These are phyloP conservation scores for Acipenser ruthenus DNA, from an alignment of 2,797 vertebrate species.

Conservation along the genomic window DNA sequence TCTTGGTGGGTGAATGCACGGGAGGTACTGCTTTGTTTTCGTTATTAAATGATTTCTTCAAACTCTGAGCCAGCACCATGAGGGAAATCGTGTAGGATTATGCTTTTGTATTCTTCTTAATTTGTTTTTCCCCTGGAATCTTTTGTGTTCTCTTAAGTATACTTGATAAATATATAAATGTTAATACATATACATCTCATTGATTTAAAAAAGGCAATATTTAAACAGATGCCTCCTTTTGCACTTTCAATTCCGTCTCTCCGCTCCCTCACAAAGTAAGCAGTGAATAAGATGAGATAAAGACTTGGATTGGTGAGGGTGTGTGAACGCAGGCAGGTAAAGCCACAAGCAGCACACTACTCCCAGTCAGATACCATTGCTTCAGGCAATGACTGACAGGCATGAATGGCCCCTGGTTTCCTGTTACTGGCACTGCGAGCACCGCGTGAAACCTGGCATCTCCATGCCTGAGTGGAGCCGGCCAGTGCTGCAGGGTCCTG, in stretches of 20 bases:
- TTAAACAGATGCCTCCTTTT: too few relatives aligned
- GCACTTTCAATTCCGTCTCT: too few relatives aligned
- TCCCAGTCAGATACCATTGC: conserved; percentile 55
- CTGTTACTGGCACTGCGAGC: conserved; percentile 43
- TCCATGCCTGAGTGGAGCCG: conserved; percentile 56
- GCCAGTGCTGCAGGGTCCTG: conserved; percentile 62
- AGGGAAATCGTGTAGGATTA: too few relatives aligned
- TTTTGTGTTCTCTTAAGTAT: too few relatives aligned
- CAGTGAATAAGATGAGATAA: too few relatives aligned
- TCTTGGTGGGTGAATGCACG: conserved; percentile 27
- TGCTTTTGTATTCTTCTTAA: too few relatives aligned
- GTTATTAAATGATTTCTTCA: not conserved
- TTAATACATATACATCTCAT: too few relatives aligned
- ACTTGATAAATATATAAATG: too few relatives aligned
- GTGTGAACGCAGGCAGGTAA: conserved; percentile 62
- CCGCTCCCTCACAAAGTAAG: too few relatives aligned
- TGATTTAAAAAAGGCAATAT: too few relatives aligned
- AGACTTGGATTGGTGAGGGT: conserved; percentile 37
- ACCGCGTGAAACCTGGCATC: conserved; percentile 46
- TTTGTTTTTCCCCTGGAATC: too few relatives aligned
- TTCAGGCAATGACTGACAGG: conserved; percentile 58
- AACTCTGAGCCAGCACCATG: too few relatives aligned
- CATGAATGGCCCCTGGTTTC: conserved; percentile 42
- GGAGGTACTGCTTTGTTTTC: conserved; percentile 30
- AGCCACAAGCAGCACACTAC: conserved; percentile 33